These are phyloP conservation scores for Oligia fasciuncula DNA, from an alignment of 2,888 invertebrate species.

Conservation along the genomic window DNA sequence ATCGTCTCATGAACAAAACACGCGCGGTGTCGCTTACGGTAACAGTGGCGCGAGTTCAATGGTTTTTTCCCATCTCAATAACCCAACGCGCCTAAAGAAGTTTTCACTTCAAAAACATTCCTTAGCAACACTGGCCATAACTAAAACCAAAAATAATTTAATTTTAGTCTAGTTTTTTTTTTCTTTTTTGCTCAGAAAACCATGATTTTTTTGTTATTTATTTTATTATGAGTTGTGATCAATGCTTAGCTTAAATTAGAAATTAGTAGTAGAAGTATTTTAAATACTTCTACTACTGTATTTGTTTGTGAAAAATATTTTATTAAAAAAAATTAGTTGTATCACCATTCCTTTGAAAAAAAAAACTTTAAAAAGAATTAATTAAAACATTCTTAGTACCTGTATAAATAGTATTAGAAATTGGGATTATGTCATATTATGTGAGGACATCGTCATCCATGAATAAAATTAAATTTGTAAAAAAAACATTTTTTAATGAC, in stretches of 20 bases:
- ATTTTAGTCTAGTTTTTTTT: constrained; percentile 4
- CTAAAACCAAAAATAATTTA: constrained; percentile 36
- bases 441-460: not conserved
- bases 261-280: constrained; percentile 9
- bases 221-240: constrained; percentile 27
- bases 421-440: not conserved
- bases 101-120: not conserved
- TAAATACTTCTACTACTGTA: not conserved
- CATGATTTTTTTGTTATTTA: constrained; percentile 23
- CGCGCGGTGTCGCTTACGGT: too few species aligned
- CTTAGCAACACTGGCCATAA: constrained; percentile 27
- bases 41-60: too few species aligned
- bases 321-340: not conserved
- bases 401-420: constrained; percentile 47
- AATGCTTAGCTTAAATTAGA: not conserved
- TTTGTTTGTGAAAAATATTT: not conserved
- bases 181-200: constrained; percentile 31
- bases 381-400: constrained; percentile 25
- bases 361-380: not conserved
- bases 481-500: not conserved
- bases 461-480: not conserved
- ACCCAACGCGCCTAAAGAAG: too few species aligned
- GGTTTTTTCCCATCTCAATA: too few species aligned
- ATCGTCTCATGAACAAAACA: too few species aligned
- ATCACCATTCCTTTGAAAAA: not conserved